Evolutionary conservation across 2,888 invertebrate genomes (phyloP).

Genomic region (Serrognathus titanus): DNA sequence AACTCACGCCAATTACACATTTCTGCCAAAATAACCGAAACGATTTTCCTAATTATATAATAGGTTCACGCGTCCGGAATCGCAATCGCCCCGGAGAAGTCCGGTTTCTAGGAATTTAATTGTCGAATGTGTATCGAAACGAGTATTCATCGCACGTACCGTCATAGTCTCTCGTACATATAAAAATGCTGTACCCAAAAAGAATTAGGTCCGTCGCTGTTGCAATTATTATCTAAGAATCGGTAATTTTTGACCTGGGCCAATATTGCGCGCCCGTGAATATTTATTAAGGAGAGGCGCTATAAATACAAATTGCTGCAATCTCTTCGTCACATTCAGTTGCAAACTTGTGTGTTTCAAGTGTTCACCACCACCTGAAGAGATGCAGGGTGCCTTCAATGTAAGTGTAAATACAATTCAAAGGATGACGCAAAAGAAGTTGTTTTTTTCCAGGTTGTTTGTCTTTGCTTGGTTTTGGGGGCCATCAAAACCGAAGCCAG

Average conservation of each 20-base stretch:
- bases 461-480: slow-evolving; percentile 1
- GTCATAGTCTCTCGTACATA: too few relatives aligned
- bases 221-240: slow-evolving; percentile 18
- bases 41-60: too few relatives aligned
- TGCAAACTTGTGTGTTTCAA: background rate
- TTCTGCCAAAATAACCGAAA: too few relatives aligned
- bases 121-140: too few relatives aligned
- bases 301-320: slow-evolving; percentile 10
- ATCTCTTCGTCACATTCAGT: slow-evolving; percentile 4
- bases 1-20: too few relatives aligned
- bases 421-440: background rate
- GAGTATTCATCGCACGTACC: too few relatives aligned
- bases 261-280: slow-evolving; percentile 9
- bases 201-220: background rate
- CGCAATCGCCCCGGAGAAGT: too few relatives aligned
- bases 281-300: slow-evolving; percentile 7
- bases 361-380: slow-evolving; percentile 2
- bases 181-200: too few relatives aligned
- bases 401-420: background rate
- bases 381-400: slow-evolving; percentile 1
- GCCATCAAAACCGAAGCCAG: slow-evolving; percentile 2
- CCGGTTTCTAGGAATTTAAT: too few relatives aligned
- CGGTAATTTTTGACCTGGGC: slow-evolving; percentile 20
- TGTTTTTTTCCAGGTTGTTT: slow-evolving; percentile 7
- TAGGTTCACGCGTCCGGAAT: too few relatives aligned